Conservation (phyloP, 2,888 invertebrate genomes). For the Bibio marci region DNA sequence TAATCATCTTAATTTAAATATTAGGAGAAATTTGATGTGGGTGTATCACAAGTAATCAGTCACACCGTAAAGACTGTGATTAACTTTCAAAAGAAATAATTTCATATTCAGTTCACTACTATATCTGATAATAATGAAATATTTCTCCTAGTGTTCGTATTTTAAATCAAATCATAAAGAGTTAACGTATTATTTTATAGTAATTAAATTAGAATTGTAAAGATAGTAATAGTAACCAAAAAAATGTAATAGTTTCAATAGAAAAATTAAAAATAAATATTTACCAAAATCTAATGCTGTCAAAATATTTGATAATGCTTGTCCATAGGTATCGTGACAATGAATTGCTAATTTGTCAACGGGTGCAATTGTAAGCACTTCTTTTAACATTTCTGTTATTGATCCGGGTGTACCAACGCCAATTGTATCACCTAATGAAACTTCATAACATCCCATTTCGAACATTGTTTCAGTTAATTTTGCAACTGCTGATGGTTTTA, state of each 20-base stretch:
- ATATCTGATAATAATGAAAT: no score
- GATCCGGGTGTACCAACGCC: slow-evolving; percentile 82
- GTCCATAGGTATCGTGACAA: slow-evolving; percentile 97
- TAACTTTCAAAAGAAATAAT: no score
- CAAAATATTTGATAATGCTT: slow-evolving; percentile 85
- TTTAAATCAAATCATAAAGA: no score
- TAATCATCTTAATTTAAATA: no score
- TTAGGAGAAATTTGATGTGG: no score
- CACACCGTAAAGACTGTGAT: no score
- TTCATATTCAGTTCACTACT: no score
- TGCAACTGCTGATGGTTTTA: slow-evolving; percentile 60
- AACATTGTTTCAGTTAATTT: slow-evolving; percentile 58
- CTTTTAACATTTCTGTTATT: slow-evolving; percentile 56
- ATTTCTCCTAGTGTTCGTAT: no score
- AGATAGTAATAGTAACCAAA: no score
- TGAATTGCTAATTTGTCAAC: slow-evolving; percentile 72
- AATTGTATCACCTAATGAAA: slow-evolving; percentile 94
- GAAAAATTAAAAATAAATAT: no score
- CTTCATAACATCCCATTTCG: slow-evolving; percentile 83
- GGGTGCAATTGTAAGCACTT: slow-evolving; percentile 45
- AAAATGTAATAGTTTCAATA: no score
- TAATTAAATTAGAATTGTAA: neutral
- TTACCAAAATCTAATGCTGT: slow-evolving; percentile 63
- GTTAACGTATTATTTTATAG: neutral
- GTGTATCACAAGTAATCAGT: no score